Conservation (phyloP, 35 echinoderm and acorn worm genomes). For the Holothuria glaberrima region DNA sequence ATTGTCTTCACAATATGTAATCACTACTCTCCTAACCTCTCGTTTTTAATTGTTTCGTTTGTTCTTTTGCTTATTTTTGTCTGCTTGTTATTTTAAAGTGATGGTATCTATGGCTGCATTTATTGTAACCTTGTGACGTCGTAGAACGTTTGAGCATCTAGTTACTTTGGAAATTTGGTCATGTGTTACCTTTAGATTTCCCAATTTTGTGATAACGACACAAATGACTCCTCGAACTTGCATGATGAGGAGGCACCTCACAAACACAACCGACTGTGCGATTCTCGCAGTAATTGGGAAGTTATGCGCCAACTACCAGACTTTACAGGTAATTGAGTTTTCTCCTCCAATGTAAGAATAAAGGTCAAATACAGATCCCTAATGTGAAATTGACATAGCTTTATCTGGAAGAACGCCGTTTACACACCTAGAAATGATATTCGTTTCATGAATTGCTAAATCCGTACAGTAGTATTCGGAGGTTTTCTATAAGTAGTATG, state of each 20-base stretch:
- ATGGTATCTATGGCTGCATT: not conserved
- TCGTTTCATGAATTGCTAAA: not conserved
- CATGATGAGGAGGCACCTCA: slow-evolving; percentile 65
- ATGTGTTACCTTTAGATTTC: slow-evolving; percentile 27
- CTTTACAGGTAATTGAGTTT: slow-evolving; percentile 55
- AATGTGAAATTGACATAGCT: too few relatives aligned
- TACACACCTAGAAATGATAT: not conserved
- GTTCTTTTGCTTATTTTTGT: too few relatives aligned
- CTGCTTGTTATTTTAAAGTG: not conserved
- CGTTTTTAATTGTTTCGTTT: not conserved
- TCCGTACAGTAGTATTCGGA: too few relatives aligned
- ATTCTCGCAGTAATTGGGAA: slow-evolving; percentile 70
- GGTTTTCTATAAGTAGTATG: too few relatives aligned
- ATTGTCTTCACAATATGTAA: not conserved
- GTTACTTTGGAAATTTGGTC: not conserved
- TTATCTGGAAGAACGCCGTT: not conserved
- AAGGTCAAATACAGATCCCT: not conserved
- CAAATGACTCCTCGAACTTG: slow-evolving; percentile 15
- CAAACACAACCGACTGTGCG: slow-evolving; percentile 70
- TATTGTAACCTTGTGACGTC: not conserved
- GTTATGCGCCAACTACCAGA: slow-evolving; percentile 70
- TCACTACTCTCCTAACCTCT: not conserved
- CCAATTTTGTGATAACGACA: slow-evolving; percentile 69
- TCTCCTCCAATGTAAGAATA: not conserved
- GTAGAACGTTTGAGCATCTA: not conserved